These are phyloP conservation scores for Micoletzkya japonica DNA, from an alignment of 2,888 invertebrate species.

Conservation along the genomic window DNA sequence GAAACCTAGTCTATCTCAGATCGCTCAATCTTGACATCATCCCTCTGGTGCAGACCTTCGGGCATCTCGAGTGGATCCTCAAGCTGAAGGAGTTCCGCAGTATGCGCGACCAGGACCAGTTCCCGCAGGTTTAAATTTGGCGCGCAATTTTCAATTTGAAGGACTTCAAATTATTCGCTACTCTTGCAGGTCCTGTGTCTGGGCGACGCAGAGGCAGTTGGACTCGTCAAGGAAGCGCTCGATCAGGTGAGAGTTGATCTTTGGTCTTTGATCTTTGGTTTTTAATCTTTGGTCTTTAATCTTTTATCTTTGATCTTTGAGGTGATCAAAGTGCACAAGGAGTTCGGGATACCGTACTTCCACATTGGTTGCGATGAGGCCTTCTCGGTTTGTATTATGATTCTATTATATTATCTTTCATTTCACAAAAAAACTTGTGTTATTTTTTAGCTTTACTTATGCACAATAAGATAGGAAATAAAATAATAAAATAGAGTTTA, in stretches of 20 bases:
- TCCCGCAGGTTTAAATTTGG: constrained; percentile 65
- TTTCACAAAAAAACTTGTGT: neutral
- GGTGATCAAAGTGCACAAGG: constrained; percentile 65
- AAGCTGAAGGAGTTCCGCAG: constrained; percentile 75
- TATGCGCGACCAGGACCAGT: constrained; percentile 73
- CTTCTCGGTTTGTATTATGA: constrained; percentile 39
- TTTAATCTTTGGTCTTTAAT: too few species aligned
- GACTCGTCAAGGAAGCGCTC: constrained; percentile 65
- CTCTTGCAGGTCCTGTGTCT: constrained; percentile 45
- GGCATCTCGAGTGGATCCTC: constrained; percentile 80
- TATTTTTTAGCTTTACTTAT: neutral
- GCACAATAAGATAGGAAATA: neutral
- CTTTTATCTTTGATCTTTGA: constrained; percentile 39
- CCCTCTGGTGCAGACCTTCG: constrained; percentile 83
- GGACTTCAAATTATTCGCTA: neutral
- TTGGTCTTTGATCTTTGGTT: neutral
- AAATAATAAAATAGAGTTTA: neutral
- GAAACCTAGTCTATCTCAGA: too few species aligned
- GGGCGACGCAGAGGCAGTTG: constrained; percentile 63
- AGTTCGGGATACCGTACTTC: constrained; percentile 70
- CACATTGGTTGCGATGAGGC: constrained; percentile 69
- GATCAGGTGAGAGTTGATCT: constrained; percentile 31
- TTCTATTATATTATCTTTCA: neutral
- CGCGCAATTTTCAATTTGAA: neutral
- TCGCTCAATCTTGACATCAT: constrained; percentile 73